A percentile compares a stretch with the other conserved stretches of the same genome.
Conservation (phyloP, 2,113 vertebrate species). For the Neogobius melanostomus region DNA sequence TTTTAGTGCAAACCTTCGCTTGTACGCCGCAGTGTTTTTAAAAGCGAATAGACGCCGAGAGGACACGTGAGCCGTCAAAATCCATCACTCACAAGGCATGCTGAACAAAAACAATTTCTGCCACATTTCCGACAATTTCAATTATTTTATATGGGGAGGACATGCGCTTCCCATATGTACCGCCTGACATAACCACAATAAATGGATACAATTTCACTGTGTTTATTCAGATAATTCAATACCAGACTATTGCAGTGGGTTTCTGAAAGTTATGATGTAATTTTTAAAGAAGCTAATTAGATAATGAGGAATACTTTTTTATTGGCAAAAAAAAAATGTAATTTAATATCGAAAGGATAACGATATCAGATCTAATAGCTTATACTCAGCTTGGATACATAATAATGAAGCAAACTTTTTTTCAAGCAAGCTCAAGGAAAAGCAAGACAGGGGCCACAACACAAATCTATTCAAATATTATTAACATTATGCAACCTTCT, state of each 20-base stretch:
- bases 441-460: no score
- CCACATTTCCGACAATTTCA: neutral
- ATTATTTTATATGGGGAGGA: neutral
- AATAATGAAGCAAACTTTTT: no score
- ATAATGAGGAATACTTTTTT: neutral
- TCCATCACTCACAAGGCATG: neutral
- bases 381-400: no score
- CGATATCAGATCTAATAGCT: neutral
- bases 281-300: neutral
- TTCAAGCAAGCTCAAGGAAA: no score
- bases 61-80: neutral
- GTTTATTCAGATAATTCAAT: neutral
- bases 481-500: neutral
- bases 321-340: neutral
- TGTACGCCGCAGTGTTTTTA: no score
- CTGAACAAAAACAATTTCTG: neutral
- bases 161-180: neutral
- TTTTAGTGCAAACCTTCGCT: no score
- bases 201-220: neutral
- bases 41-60: neutral
- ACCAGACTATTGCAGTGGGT: neutral
- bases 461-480: neutral
- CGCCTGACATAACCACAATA: neutral
- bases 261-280: neutral
- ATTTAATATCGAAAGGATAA: neutral